A percentile compares a stretch with the other conserved stretches of the same genome.
phyloP scores from a whole-genome alignment of 1,140 invertebrate genomes.

The Stegodyphus mimosarum region DNA sequence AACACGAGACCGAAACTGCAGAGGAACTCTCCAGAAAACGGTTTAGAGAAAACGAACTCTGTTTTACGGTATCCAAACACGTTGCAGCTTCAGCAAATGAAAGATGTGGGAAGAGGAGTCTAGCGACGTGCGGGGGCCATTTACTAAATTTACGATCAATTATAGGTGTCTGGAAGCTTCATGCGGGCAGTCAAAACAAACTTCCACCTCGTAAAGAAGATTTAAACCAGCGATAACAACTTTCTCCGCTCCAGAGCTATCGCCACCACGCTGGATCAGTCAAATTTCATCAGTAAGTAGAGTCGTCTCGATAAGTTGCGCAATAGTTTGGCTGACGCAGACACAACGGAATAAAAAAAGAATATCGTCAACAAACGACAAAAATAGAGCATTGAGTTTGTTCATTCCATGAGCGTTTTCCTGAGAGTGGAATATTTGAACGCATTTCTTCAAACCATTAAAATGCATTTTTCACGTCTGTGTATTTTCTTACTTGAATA shows the following conservation, averaged over 20 bases:
- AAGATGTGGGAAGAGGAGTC: constrained; percentile 21
- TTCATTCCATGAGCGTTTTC: too few relatives aligned
- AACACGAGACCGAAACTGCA: neutral
- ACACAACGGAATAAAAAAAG: too few relatives aligned
- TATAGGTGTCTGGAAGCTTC: constrained; percentile 41
- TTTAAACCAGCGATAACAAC: constrained; percentile 29
- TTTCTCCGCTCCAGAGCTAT: neutral
- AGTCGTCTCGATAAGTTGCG: neutral
- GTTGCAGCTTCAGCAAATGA: constrained; percentile 1
- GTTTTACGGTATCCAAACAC: neutral
- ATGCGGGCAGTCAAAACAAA: constrained; percentile 56
- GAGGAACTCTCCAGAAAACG: neutral
- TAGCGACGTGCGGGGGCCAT: constrained; percentile 22
- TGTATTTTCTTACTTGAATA: too few relatives aligned
- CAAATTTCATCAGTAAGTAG: neutral
- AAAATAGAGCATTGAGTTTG: too few relatives aligned
- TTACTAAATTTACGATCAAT: constrained; percentile 52
- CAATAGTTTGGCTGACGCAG: too few relatives aligned
- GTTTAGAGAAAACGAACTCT: neutral
- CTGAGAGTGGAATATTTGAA: too few relatives aligned
- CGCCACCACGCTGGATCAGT: neutral
- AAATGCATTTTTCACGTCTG: too few relatives aligned
- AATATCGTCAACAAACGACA: too few relatives aligned
- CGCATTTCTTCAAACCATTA: too few relatives aligned
- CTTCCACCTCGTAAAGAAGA: constrained; percentile 47